phyloP scores from a whole-genome alignment of 2,113 vertebrate species.

The Pimephales promelas region DNA sequence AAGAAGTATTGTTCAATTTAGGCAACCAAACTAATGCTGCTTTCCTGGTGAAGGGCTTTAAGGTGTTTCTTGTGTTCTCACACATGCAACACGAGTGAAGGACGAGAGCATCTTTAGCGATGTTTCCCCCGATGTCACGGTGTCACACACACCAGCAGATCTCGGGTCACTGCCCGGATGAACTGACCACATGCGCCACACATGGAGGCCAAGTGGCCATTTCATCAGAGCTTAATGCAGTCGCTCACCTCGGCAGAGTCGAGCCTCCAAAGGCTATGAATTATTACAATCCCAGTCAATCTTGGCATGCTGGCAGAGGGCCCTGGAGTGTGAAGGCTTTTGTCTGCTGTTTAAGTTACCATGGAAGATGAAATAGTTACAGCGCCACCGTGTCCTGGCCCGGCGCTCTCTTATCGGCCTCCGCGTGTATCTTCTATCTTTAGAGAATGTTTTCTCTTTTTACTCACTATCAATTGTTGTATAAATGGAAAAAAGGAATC shows the following conservation, averaged over 20 bases:
- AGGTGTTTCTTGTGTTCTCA: neutral
- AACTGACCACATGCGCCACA: conserved; percentile 49
- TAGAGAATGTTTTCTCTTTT: conserved; percentile 83
- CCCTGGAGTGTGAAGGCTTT: conserved; percentile 82
- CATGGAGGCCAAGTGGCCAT: conserved; percentile 62
- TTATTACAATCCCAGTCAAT: conserved; percentile 83
- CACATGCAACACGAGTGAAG: conserved; percentile 48
- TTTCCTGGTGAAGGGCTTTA: no score
- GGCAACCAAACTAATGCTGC: no score
- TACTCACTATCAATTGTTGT: conserved; percentile 72
- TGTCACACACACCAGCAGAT: conserved; percentile 38
- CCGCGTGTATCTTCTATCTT: conserved; percentile 79
- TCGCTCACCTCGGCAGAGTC: conserved; percentile 81
- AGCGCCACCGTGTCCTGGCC: conserved; percentile 67
- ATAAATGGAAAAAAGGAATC: conserved; percentile 79
- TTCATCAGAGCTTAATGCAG: conserved; percentile 80
- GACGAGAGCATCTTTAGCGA: conserved; percentile 45
- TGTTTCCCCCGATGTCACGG: conserved; percentile 58
- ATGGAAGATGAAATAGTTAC: conserved; percentile 91
- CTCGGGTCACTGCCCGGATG: conserved; percentile 47
- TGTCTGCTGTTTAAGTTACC: conserved; percentile 91
- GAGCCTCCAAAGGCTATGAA: conserved; percentile 84
- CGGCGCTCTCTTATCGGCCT: conserved; percentile 70
- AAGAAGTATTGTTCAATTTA: no score
- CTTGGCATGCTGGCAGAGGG: conserved; percentile 69